Percentiles rank a stretch among this genome's conserved stretches.
phyloP scores from a whole-genome alignment of 2,113 vertebrate species.

The Eulacestoma nigropectus region DNA sequence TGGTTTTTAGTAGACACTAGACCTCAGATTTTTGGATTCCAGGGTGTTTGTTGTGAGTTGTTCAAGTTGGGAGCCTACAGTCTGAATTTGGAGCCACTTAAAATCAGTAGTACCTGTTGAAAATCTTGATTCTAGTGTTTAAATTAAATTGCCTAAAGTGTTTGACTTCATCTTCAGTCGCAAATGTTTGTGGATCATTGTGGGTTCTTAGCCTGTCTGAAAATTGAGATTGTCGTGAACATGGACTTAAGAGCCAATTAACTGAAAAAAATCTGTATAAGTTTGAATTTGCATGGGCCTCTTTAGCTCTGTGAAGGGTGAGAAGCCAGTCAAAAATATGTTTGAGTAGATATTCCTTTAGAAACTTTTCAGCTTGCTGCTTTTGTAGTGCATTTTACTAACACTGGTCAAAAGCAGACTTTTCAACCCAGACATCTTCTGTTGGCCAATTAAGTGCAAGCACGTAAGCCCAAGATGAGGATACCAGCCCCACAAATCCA shows the following conservation, averaged over 20 bases:
- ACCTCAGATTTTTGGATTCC: background rate
- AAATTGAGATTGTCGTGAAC: background rate
- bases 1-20: background rate
- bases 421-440: background rate
- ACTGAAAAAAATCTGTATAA: background rate
- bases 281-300: background rate
- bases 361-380: background rate
- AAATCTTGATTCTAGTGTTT: background rate
- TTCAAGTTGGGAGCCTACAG: background rate
- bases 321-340: background rate
- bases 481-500: background rate
- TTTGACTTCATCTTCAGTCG: background rate
- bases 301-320: background rate
- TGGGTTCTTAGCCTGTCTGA: background rate
- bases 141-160: background rate
- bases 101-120: background rate
- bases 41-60: fast-evolving
- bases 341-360: background rate
- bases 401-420: background rate
- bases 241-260: background rate
- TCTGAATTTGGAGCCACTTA: background rate
- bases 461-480: background rate
- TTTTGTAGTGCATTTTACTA: background rate
- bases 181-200: background rate
- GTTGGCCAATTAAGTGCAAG: background rate